A percentile compares a stretch with the other conserved stretches of the same genome.
Evolutionary conservation across 2,888 invertebrate genomes (phyloP).

Genomic region (Stramonita haemastoma): DNA sequence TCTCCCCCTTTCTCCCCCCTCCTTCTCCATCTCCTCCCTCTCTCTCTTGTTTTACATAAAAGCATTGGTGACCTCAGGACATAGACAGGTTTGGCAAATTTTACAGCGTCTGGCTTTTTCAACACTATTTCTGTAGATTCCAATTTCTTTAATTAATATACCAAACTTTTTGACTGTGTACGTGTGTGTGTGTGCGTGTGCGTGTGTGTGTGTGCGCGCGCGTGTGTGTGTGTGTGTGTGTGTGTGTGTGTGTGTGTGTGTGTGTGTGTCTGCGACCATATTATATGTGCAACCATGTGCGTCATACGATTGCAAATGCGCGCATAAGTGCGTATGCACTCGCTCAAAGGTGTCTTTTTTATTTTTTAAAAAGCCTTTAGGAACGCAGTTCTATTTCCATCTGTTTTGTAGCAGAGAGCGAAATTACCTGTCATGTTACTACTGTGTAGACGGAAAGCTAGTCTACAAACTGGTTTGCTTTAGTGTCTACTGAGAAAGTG

Average conservation of each 20-base stretch:
- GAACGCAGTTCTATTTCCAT: no score
- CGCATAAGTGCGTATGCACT: background rate
- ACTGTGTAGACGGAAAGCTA: no score
- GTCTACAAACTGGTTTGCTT: no score
- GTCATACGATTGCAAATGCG: background rate
- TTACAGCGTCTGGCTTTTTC: no score
- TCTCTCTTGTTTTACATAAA: background rate
- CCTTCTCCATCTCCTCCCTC: background rate
- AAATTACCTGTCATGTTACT: no score
- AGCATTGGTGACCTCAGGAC: background rate
- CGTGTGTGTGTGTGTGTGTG: background rate
- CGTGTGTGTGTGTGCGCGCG: background rate
- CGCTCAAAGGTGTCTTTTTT: no score
- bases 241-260: background rate
- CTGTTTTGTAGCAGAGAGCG: no score
- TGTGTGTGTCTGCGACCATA: background rate
- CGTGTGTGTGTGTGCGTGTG: background rate
- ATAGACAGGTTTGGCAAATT: background rate
- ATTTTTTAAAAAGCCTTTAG: no score
- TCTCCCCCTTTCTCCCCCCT: background rate
- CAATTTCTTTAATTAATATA: no score
- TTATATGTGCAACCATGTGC: background rate
- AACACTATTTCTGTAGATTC: no score
- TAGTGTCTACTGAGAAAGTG: no score
- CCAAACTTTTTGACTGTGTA: background rate